Percentiles rank a stretch among this genome's conserved stretches.
phyloP scores from a whole-genome alignment of 2,797 vertebrate genomes.

The Staurois parvus region DNA sequence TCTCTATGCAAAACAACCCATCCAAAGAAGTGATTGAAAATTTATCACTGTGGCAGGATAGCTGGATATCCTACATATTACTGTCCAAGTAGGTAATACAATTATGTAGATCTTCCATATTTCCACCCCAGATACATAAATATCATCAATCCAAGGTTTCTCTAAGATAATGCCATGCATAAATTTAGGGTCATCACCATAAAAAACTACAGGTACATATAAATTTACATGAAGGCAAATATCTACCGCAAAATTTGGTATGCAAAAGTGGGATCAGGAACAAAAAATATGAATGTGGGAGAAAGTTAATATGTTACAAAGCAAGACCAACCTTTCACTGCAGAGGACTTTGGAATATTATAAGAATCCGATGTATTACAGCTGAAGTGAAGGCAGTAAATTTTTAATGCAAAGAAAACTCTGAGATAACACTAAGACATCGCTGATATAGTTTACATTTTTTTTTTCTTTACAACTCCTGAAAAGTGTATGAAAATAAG shows the following conservation, averaged over 20 bases:
- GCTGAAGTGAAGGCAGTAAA: slow-evolving; percentile 4
- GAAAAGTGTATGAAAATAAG: neutral
- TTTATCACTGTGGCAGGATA: slow-evolving; percentile 48
- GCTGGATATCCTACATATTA: slow-evolving; percentile 47
- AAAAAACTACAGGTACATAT: slow-evolving; percentile 24
- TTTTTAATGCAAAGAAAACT: neutral
- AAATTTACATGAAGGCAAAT: slow-evolving; percentile 34
- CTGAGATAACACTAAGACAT: neutral
- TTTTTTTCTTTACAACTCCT: neutral
- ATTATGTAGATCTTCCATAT: slow-evolving; percentile 51
- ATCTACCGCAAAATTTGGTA: slow-evolving; percentile 6
- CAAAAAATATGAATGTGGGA: slow-evolving; percentile 29
- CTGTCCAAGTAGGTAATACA: slow-evolving; percentile 51
- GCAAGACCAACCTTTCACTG: slow-evolving; percentile 18
- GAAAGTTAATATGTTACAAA: slow-evolving; percentile 31
- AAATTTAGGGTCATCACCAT: slow-evolving; percentile 48
- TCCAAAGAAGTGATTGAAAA: slow-evolving; percentile 52
- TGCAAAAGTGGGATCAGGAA: slow-evolving; percentile 33
- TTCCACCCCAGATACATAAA: slow-evolving; percentile 45
- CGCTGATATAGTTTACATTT: neutral
- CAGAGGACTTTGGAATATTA: slow-evolving; percentile 9
- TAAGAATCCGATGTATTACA: neutral
- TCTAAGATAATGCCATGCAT: slow-evolving; percentile 56
- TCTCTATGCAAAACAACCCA: slow-evolving; percentile 51
- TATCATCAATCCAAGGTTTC: slow-evolving; percentile 51